Base-by-base conservation (phyloP, 2,888 invertebrate genomes). In the Sarcophaga carnaria region DNA sequence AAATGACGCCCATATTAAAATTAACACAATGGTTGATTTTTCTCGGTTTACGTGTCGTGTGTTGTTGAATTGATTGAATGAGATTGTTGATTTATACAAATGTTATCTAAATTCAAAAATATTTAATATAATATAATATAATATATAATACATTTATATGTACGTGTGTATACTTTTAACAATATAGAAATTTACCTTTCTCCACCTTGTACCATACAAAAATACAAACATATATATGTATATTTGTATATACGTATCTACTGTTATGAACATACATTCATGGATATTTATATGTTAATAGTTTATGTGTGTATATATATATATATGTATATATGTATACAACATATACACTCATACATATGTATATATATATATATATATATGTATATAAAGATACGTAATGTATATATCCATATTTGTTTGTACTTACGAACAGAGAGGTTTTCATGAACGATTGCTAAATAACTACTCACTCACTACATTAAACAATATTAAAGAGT, bases 131-230 rank as follows among this genome's bases (percentile, higher is more conserved):
- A 54, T 22, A 70, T 8, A 10, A 27, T 49, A 70, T 27, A 59
- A 20, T 45, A 45, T 64, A 64, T 71, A 49, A 63, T 54, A 37
- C 14, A 60, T 11, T 70, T 60, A 47, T 70, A 62, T 70, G 25
- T 54, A 37, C 14, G 47, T 14, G 75, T 60, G 59, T 70, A 49
- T 70, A 49, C 45, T 64, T 63, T 71, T 47, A 72, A 69, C 59
- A 64, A 67, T 37, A 79, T 70, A 59, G 25, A 86, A 86, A 76
- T 45, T 82, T 64, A 80, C 83, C 80, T 86, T 86, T 86, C 86
- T 86, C 86, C 82, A 83, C 76, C 79, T 83, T 86, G 80, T 83
- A 80, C 80, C 27, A 69, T 59, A 67, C 37, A 81, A 20, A 63
- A 63, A 11, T 14, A 47, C 4, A 70, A 37, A 37, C 8, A 47